Evolutionary conservation across 2,113 vertebrate genomes (phyloP).

Genomic region (Semicossyphus pulcher): DNA sequence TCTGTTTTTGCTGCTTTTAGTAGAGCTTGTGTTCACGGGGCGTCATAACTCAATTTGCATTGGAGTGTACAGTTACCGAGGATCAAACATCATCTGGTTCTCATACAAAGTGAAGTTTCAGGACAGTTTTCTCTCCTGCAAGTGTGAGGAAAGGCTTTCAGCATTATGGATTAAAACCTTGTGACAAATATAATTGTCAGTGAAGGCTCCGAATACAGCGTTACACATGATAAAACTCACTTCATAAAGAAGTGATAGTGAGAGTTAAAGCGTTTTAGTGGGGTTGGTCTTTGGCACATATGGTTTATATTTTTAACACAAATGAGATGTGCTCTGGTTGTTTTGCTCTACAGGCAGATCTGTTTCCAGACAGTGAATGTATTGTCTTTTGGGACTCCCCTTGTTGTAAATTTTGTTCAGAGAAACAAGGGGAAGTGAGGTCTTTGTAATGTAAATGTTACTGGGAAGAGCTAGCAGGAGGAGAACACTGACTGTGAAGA

Average conservation of each 20-base stretch:
- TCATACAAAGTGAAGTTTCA: slow-evolving; percentile 47
- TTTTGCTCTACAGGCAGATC: slow-evolving; percentile 36
- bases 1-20: slow-evolving; percentile 52
- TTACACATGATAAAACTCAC: slow-evolving; percentile 1
- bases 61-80: slow-evolving; percentile 24
- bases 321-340: slow-evolving; percentile 30
- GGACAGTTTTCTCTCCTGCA: slow-evolving; percentile 1
- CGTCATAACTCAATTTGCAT: slow-evolving; percentile 49
- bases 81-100: slow-evolving; percentile 59
- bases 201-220: neutral
- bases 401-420: slow-evolving; percentile 23
- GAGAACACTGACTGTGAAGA: no score
- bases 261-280: slow-evolving; percentile 2
- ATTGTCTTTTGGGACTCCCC: slow-evolving; percentile 41
- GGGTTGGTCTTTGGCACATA: slow-evolving; percentile 37
- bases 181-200: slow-evolving; percentile 4
- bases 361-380: slow-evolving; percentile 43
- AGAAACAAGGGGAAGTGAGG: neutral
- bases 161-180: neutral
- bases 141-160: slow-evolving; percentile 14
- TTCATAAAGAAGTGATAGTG: neutral
- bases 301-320: slow-evolving; percentile 51
- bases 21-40: slow-evolving; percentile 13
- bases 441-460: slow-evolving; percentile 30
- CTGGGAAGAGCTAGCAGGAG: slow-evolving; percentile 6